phyloP scores from a whole-genome alignment of 2,888 invertebrate genomes.

The Busseola fusca region DNA sequence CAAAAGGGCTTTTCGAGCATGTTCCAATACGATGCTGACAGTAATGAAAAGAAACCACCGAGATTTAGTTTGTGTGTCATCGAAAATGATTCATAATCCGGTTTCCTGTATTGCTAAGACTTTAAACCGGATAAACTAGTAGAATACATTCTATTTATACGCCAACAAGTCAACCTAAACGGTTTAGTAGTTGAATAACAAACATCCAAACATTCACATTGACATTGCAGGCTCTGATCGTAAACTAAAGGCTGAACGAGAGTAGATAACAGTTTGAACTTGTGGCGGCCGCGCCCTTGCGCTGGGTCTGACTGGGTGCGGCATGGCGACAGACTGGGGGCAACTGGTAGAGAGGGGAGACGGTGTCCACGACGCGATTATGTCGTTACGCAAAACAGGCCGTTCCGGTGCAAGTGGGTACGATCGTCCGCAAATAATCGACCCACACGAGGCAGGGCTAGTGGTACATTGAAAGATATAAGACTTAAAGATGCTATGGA shows the following conservation, averaged over 20 bases:
- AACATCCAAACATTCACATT: constrained; percentile 1
- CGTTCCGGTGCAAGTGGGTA: constrained; percentile 61
- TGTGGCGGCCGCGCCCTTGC: constrained; percentile 48
- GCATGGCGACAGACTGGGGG: constrained; percentile 19
- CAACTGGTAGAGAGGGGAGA: neutral
- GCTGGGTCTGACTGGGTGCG: constrained; percentile 42
- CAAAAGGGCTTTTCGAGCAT: neutral
- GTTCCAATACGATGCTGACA: neutral
- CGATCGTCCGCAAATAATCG: constrained; percentile 49
- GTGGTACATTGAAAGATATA: constrained; percentile 15
- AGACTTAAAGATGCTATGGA: neutral
- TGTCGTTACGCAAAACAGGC: constrained; percentile 60
- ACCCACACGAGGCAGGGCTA: constrained; percentile 18
- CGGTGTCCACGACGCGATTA: constrained; percentile 47
- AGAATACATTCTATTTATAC: neutral
- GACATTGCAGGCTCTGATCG: constrained; percentile 18
- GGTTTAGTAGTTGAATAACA: neutral
- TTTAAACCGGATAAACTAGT: neutral
- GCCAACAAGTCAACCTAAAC: neutral
- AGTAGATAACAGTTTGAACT: constrained; percentile 49
- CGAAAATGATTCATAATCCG: neutral
- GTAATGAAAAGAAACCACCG: neutral
- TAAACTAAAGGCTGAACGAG: constrained; percentile 19
- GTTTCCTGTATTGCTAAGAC: constrained; percentile 10
- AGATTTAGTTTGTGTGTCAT: neutral